A percentile compares a stretch with the other conserved stretches of the same genome.
Evolutionary conservation across 1,140 invertebrate genomes (phyloP).

Genomic region (Agraylea sexmaculata): DNA sequence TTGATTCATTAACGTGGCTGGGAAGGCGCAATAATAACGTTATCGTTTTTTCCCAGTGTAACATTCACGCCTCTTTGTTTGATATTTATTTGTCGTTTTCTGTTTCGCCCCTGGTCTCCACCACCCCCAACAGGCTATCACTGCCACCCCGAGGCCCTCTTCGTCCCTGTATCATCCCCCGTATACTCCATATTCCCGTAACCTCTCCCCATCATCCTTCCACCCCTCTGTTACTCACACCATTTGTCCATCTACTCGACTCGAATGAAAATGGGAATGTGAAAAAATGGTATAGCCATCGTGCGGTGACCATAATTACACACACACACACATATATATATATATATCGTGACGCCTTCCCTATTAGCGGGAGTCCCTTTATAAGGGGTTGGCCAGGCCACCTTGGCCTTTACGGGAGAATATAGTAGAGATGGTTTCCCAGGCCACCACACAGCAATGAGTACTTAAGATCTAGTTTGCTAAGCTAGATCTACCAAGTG

Average conservation of each 20-base stretch:
- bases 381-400: too few species aligned
- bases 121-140: background rate
- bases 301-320: constrained; percentile 12
- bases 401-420: too few species aligned
- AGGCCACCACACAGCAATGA: too few species aligned
- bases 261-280: constrained; percentile 22
- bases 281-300: constrained; percentile 19
- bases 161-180: constrained; percentile 2
- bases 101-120: constrained; percentile 10
- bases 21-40: constrained; percentile 1
- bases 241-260: constrained; percentile 17
- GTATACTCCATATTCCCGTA: background rate
- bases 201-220: constrained; percentile 1
- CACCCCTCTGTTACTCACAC: constrained; percentile 7
- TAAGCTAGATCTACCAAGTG: too few species aligned
- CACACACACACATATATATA: too few species aligned
- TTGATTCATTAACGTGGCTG: background rate
- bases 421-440: too few species aligned
- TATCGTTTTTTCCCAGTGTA: constrained; percentile 7
- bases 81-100: constrained; percentile 20
- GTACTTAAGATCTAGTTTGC: too few species aligned
- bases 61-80: constrained; percentile 19
- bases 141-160: background rate
- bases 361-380: too few species aligned
- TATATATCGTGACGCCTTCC: too few species aligned